These are phyloP conservation scores for Ephestia elutella DNA, from an alignment of 1,140 invertebrate species.

Conservation along the genomic window DNA sequence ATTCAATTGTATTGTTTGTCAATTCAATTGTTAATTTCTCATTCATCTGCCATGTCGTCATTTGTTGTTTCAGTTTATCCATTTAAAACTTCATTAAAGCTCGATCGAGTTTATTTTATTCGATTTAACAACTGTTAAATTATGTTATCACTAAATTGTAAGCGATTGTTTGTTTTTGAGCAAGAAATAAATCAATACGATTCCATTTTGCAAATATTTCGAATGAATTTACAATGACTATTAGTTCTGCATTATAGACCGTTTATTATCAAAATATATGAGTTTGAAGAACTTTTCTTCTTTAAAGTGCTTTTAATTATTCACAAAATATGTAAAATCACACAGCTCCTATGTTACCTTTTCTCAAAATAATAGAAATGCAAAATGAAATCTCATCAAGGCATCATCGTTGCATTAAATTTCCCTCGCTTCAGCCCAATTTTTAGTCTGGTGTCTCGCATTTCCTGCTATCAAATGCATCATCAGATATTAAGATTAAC, in stretches of 20 bases:
- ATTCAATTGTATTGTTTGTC: slow-evolving; percentile 52
- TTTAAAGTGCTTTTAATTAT: too few species aligned
- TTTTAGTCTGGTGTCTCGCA: too few species aligned
- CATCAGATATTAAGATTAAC: neutral
- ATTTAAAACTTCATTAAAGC: slow-evolving; percentile 28
- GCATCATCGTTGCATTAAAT: too few species aligned
- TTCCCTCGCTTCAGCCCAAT: too few species aligned
- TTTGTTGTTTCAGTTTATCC: slow-evolving; percentile 37
- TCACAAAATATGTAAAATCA: too few species aligned
- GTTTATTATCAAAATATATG: too few species aligned
- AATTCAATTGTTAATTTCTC: slow-evolving; percentile 55
- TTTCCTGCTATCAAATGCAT: neutral
- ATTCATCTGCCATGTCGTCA: slow-evolving; percentile 37
- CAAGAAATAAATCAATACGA: neutral
- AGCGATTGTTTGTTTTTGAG: neutral
- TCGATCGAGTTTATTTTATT: slow-evolving; percentile 20
- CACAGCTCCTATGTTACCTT: too few species aligned
- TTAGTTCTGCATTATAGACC: too few species aligned
- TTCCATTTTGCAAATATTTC: neutral
- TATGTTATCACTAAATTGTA: slow-evolving; percentile 11
- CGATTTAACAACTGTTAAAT: slow-evolving; percentile 14
- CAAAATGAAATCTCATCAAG: too few species aligned
- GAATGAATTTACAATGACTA: neutral
- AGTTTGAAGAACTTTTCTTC: too few species aligned
- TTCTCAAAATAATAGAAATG: too few species aligned